Evolutionary conservation across 2,888 invertebrate genomes (phyloP), one percentile per base, ranked within the genome.

Genomic region (Melanotus villosus): DNA sequence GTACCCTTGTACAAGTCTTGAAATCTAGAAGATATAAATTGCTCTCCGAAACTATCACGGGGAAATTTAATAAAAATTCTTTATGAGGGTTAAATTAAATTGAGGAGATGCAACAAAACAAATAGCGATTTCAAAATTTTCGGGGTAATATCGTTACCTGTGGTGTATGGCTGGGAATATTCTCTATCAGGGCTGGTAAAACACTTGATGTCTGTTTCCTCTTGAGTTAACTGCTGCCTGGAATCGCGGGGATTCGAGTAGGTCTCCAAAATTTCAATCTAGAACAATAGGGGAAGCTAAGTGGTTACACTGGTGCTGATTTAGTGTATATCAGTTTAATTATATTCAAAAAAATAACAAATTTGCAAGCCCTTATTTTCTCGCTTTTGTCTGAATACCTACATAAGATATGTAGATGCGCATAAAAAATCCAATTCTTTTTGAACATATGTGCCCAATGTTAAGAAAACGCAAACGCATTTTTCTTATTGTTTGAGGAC

Each of bases 181-280:
- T 88, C 86, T 73, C 87, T 84, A 81, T 88, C 88, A 19, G 87
- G 86, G 79, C 87, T 87, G 57, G 86, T 86, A 78, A 87, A 86
- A 79, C 85, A 84, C 76, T 85, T 85, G 52, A 79, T 79, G 65
- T 84, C 83, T 64, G 78, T 78, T 71, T 88, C 87, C 67, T 85
- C 85, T 76, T 81, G 82, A 74, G 76, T 80, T 65, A 82, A 71
- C 63, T 80, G 82, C 71, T 80, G 81, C 74, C 79, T 82, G 26
- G 90, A 91, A 82, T 92, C 92, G 73, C 90, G 87, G 12, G 92
- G 92, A 79, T 92, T 92, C 80, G 92, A 91, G 82, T 92, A 92
- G 66, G 90, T 90, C 83, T 92, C 92, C 83, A 92, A 86, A 76
- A 92, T 89, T 84, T 92, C 91, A 77, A 92, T 89, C 90, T 92